Evolutionary conservation across 2,888 invertebrate species (phyloP), one percentile per base, ranked within the genome.

Genomic region (Eupithecia exiguata): DNA sequence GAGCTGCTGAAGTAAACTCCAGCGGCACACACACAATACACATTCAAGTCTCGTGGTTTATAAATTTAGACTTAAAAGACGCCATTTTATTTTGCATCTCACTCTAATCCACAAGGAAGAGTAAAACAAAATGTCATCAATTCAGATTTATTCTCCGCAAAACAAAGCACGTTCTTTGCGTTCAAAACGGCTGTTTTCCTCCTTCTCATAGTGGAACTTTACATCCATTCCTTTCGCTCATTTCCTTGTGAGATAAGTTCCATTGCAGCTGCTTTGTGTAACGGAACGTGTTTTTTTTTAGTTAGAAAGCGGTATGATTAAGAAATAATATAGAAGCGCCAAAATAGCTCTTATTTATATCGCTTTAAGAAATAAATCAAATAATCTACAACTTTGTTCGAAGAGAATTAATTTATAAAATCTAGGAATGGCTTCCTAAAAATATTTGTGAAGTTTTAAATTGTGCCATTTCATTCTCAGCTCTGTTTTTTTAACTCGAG

Each of bases 1-100:
- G 98, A 99, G 95, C 97, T 99, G 90, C 97, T 98, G 94, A 98
- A 98, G 96, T 97, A 97, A 96, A 95, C 91, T 86, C 79, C 90
- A 90, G 86, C 90, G 88, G 77, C 77, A 79, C 89, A 87, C 86
- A 84, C 87, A 88, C 84, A 85, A 81, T 79, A 84, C 81, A 83
- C 84, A 86, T 84, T 87, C 87, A 88, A 80, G 91, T 92, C 93
- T 92, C 93, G 92, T 92, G 92, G 91, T 87, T 84, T 35, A 30
- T 69, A 74, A 69, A 74, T 53, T 53, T 53, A 53, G 49, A 10
- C 10, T 49, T 61, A 38, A 35, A 62, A 21, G 61, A 21, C 46
- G 66, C 69, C 65, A 69, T 71, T 49, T 70, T 70, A 14, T 21
- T 49, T 68, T 38, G 21, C 21, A 43, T 74, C 71, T 58, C 68